Base-by-base conservation (phyloP, 2,888 invertebrate genomes). In the Nebria salina region DNA sequence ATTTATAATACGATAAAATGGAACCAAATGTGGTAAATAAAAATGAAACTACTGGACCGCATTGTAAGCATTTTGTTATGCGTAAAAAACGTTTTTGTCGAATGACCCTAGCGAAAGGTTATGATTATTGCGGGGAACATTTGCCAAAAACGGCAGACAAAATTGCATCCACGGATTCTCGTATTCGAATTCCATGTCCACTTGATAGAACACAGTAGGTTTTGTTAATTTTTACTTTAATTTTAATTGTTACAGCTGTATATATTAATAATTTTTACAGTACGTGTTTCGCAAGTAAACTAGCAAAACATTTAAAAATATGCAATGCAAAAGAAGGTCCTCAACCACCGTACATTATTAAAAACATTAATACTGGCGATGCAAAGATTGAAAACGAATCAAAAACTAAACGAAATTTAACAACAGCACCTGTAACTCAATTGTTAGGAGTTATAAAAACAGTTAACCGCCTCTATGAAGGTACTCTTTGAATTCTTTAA, bases 51-150 rank as follows among this genome's bases (percentile, higher is more conserved):
- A 64, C 54, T 64, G 64, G 9, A n/a, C 1, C 65, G 65, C 92
- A 90, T 83, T 94, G 94, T 85, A 91, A 92, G 81, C 92, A 91
- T 88, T 95, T 92, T 87, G 93, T 95, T 0, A 85, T 90, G 64
- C 90, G 94, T 41, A 95, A 95, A 85, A 94, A 94, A 86, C 91
- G 95, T 1, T 91, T 91, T 83, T 95, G 95, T 86, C 93, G 94
- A 84, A 95, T 95, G 95, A 92, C 93, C 0, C 92, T 94, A 5
- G 92, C 92, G 83, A 90, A 91, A n/a, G 94, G 93, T 0, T 91
- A 91, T 25, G 89, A 91, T 82, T 95, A 91, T 86, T 95, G 95
- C 86, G 95, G 94, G 0, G 95, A 95, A 86, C 95, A 95, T 86
- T 90, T 91, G 83, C 91, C 88, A 1, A 83, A 85, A 64, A 83